Conservation (phyloP, 2,888 invertebrate species). For the Melikaiella ostensackeni region DNA sequence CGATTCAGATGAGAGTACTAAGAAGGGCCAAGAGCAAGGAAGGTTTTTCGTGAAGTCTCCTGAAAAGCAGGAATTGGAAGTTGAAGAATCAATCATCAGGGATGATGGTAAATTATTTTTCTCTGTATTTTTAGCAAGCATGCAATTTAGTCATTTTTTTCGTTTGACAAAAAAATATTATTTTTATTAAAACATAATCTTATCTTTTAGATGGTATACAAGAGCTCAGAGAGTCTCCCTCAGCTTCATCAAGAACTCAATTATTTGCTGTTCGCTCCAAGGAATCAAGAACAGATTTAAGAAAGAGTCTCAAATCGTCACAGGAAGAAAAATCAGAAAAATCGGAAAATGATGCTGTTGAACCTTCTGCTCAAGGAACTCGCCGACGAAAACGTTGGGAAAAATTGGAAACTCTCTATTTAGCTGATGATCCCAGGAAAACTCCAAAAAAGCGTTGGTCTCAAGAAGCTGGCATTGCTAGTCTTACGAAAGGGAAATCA, state of each 20-base stretch:
- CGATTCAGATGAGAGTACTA: neutral
- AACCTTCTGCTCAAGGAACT: constrained; percentile 43
- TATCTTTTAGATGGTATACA: constrained; percentile 25
- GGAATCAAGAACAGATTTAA: neutral
- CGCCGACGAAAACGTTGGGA: constrained; percentile 55
- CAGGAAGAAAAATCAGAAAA: neutral
- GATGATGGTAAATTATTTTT: constrained; percentile 4
- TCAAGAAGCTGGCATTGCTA: constrained; percentile 54
- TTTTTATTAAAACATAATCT: neutral
- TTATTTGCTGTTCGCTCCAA: constrained; percentile 44
- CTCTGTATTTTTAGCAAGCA: neutral
- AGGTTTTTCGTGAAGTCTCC: constrained; percentile 37
- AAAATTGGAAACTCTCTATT: constrained; percentile 42
- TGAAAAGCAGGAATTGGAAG: constrained; percentile 28
- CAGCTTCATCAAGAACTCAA: neutral
- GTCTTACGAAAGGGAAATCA: constrained; percentile 27
- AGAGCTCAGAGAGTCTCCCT: neutral
- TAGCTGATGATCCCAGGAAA: constrained; percentile 51
- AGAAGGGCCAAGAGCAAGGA: neutral
- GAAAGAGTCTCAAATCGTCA: neutral
- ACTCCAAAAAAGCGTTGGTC: constrained; percentile 67
- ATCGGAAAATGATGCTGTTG: constrained; percentile 6
- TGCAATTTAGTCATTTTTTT: neutral
- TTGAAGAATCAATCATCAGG: neutral
- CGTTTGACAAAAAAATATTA: neutral